phyloP scores from a whole-genome alignment of 2,797 vertebrate species.

The Betta splendens region DNA sequence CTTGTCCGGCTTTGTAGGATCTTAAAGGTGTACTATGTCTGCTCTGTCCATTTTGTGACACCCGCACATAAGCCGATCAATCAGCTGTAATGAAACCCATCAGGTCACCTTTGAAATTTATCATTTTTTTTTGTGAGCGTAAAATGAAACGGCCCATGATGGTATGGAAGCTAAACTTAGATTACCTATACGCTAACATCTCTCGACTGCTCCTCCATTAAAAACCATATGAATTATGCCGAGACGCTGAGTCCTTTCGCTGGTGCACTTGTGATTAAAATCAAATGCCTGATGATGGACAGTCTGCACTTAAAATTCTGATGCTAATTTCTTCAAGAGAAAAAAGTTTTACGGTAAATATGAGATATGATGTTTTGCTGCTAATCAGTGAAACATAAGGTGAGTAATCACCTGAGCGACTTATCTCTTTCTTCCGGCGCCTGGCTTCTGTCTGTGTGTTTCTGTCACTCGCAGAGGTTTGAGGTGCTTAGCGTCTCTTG shows the following conservation, averaged over 20 bases:
- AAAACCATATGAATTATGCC: slow-evolving; percentile 43
- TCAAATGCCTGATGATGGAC: slow-evolving; percentile 17
- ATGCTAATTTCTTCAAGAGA: background rate
- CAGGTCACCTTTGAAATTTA: slow-evolving; percentile 84
- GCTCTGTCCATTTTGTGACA: slow-evolving; percentile 76
- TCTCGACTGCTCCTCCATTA: slow-evolving; percentile 32
- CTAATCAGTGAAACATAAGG: slow-evolving; percentile 41
- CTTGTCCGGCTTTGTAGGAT: slow-evolving; percentile 48
- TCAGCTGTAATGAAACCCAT: slow-evolving; percentile 84
- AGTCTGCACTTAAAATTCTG: background rate
- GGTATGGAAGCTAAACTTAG: slow-evolving; percentile 78
- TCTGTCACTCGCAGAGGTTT: slow-evolving; percentile 58
- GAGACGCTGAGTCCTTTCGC: slow-evolving; percentile 27
- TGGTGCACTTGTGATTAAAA: slow-evolving; percentile 12
- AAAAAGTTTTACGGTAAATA: slow-evolving; percentile 43
- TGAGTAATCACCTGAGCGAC: slow-evolving; percentile 57
- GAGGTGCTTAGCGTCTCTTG: slow-evolving; percentile 79
- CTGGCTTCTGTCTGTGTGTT: slow-evolving; percentile 41
- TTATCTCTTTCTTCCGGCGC: slow-evolving; percentile 29
- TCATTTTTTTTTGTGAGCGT: slow-evolving; percentile 76
- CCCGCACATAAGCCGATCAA: slow-evolving; percentile 80
- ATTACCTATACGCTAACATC: slow-evolving; percentile 73
- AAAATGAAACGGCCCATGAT: slow-evolving; percentile 79
- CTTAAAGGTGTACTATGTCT: slow-evolving; percentile 73
- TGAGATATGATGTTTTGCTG: slow-evolving; percentile 33